phyloP scores from a whole-genome alignment of 2,113 vertebrate genomes.

The Trichechus manatus region DNA sequence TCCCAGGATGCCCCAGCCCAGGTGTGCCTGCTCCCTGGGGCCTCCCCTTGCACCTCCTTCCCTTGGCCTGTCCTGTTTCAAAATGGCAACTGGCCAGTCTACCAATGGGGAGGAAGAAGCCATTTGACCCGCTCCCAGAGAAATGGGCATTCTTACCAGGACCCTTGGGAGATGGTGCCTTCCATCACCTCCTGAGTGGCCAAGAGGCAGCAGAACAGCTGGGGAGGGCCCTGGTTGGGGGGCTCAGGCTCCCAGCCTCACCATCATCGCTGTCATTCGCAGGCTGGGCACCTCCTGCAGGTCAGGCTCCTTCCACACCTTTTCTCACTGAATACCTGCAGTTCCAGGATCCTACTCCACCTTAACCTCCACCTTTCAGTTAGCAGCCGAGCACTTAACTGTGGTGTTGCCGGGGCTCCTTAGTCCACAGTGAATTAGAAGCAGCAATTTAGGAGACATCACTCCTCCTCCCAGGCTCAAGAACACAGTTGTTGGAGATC shows the following conservation, averaged over 20 bases:
- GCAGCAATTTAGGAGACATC: not conserved
- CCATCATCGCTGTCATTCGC: not conserved
- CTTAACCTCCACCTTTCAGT: not conserved
- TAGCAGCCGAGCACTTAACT: not conserved
- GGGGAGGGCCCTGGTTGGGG: not conserved
- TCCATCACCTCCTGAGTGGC: not conserved
- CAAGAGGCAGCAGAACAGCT: not conserved
- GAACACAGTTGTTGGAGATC: not conserved
- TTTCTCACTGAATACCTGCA: not conserved
- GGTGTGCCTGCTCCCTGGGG: accelerated
- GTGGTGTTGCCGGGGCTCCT: not conserved
- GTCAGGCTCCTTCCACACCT: not conserved
- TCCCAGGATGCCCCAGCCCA: not conserved
- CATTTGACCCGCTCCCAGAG: not conserved
- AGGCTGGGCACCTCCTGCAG: not conserved
- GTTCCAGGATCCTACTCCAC: not conserved
- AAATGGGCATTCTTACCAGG: not conserved
- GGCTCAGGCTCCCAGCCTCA: not conserved
- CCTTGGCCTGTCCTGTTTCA: not conserved
- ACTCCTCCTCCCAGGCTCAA: not conserved
- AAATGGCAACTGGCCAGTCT: not conserved
- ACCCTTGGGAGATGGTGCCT: not conserved
- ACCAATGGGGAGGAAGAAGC: not conserved
- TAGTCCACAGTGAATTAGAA: not conserved
- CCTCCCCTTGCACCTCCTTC: not conserved